Evolutionary conservation across 2,888 invertebrate species (phyloP).

Genomic region (Leptopilina drosophilae): DNA sequence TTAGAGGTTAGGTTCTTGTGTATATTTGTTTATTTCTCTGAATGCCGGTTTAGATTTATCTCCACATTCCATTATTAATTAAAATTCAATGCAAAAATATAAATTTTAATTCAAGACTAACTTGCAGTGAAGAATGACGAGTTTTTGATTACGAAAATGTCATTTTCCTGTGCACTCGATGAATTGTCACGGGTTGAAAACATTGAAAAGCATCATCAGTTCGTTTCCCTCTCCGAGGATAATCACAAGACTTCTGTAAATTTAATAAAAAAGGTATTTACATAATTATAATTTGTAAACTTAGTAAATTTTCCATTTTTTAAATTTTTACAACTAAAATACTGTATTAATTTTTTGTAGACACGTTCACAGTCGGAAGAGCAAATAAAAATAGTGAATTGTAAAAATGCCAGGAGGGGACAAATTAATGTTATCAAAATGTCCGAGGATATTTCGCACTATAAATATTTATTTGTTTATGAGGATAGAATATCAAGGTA

Average conservation of each 20-base stretch:
- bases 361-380: not conserved
- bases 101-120: not conserved
- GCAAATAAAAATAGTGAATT: not conserved
- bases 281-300: not conserved
- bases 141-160: not conserved
- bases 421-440: constrained; percentile 68
- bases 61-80: not conserved
- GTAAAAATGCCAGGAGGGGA: constrained; percentile 50
- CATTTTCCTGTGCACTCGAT: not conserved
- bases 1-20: not conserved
- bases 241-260: not conserved
- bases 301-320: no score
- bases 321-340: not conserved
- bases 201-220: no score
- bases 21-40: not conserved
- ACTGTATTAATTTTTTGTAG: not conserved
- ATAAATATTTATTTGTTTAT: constrained; percentile 64
- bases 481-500: constrained; percentile 67
- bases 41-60: not conserved
- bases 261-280: not conserved
- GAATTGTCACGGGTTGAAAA: not conserved
- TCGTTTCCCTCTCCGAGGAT: not conserved
- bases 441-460: constrained; percentile 52
- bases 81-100: not conserved
- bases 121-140: not conserved